Evolutionary conservation across 2,888 invertebrate genomes (phyloP), one percentile per base, ranked within the genome.

Genomic region (Orthosia gracilis): DNA sequence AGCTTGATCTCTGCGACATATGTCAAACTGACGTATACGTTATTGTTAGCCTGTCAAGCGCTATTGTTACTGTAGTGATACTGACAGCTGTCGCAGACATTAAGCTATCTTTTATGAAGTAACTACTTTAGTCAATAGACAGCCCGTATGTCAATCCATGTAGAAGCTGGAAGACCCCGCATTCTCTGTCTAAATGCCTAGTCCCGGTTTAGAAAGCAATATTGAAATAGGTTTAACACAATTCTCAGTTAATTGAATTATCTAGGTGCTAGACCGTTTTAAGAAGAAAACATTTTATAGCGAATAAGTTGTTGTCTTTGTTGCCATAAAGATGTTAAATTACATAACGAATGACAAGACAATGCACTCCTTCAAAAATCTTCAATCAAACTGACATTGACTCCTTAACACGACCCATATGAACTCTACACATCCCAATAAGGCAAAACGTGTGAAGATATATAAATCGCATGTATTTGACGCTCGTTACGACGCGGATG

Each of bases 401-500:
- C 40, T 54, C 62, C 26, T 61, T 55, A 64, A 81, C 45, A 58
- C 13, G 9, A 31, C 23, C 58, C 47, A 40, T 31, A 55, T 59
- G 64, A 71, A 55, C 58, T n/a, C 9, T 7, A 23, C 13, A 31
- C 23, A 21, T 55, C 71, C 82, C 21, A 31, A 59, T 52, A 82
- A 69, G 82, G 82, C n/a, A 74, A 71, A 75, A 61, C 23, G 57
- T 67, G 67, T 68, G 59, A 69, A 77, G 67, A 59, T 47, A 82
- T 74, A 82, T 82, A 75, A 78, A 82, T 82, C 81, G 26, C 12
- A 71, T 66, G 78, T 82, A 82, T 82, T 82, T 78, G 81, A 78
- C 57, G 76, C 80, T 85, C 84, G 84, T 85, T 85, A 84, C 73
- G 70, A 67, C 78, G 75, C 81, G 80, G 80, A 79, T 75, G 66